phyloP scores from a whole-genome alignment of 2,888 invertebrate species.

The Cinara cedri region DNA sequence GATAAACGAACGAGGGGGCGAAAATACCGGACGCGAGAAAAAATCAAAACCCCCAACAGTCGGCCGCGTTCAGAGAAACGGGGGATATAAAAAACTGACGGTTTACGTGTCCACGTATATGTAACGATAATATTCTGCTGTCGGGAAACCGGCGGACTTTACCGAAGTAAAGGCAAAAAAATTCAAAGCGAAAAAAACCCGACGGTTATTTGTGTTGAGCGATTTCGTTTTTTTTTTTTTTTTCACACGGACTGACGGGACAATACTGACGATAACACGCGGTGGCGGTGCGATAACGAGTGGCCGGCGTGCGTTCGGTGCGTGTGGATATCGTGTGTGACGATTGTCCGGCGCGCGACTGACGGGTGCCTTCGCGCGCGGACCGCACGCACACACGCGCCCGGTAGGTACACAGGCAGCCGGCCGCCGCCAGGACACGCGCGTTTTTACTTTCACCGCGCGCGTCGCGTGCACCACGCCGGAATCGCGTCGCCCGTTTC shows the following conservation, averaged over 20 bases:
- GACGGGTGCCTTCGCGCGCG: slow-evolving; percentile 46
- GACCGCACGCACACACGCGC: slow-evolving; percentile 38
- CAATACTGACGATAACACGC: slow-evolving; percentile 24
- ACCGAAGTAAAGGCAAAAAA: too few relatives aligned
- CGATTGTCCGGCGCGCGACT: slow-evolving; percentile 55
- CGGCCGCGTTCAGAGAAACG: not conserved
- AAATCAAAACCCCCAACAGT: not conserved
- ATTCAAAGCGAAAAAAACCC: not conserved
- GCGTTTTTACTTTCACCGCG: slow-evolving; percentile 53
- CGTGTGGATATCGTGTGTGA: slow-evolving; percentile 28
- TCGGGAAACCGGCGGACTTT: too few relatives aligned
- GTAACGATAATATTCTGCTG: too few relatives aligned
- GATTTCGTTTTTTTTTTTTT: not conserved
- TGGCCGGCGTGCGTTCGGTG: slow-evolving; percentile 30
- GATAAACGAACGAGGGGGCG: not conserved
- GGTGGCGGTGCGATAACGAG: slow-evolving; percentile 35
- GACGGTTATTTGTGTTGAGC: not conserved
- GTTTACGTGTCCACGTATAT: not conserved
- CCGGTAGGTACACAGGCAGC: too few relatives aligned
- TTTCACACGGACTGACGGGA: not conserved
- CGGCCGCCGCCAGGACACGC: slow-evolving; percentile 15
- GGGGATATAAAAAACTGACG: not conserved
- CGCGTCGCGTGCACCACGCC: not conserved
- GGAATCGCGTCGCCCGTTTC: not conserved
- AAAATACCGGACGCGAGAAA: not conserved